Base-by-base conservation (phyloP, 2,113 vertebrate species). In the Chionodraco myersi region DNA sequence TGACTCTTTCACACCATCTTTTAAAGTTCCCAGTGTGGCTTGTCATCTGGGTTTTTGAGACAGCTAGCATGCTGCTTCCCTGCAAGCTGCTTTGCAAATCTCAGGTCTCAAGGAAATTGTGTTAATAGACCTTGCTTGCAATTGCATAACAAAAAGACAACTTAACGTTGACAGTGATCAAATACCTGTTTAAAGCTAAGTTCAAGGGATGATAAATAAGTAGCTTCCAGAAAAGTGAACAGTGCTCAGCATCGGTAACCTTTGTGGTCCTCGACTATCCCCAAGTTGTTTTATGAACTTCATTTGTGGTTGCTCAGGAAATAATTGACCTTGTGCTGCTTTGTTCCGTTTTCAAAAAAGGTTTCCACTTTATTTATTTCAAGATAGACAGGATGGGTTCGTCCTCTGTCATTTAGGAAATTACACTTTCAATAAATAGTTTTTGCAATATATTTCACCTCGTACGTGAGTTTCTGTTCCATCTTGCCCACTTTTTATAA, bases 361-460 rank as follows among this genome's bases (percentile, higher is more conserved):
- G 10, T 16, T 12, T 9, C 49, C 16, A 64, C 45, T 26, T 77
- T 26, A 41, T 72, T 51, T 57, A 9, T 51, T 59, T 47, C 11
- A 57, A 47, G 18, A 30, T 16, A 23, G 48, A 23, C 6, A 57
- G 53, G 30, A 4, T 0, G 0, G 16, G 11, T 53, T 18, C 23
- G 6, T 26, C 60, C 23, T 5, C 23, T 5, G 51, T 18, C 52
- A 16, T 68, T 49, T 58, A 47, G 23, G 1, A 61, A 68, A 68
- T n/a, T 2, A 67, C n/a, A 36, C 6, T 60, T 53, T 53, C 34
- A 68, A 13, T 11, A 23, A 6, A 11, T 26, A 44, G 21, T 48
- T 73, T 74, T 36, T 64, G 30, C n/a, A 48, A 47, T 41, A 74
- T 62, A 49, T 36, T 71, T 21, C 59, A 66, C 21, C 65, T 4